Conservation (phyloP, 2,113 vertebrate species). For the Mohoua ochrocephala region DNA sequence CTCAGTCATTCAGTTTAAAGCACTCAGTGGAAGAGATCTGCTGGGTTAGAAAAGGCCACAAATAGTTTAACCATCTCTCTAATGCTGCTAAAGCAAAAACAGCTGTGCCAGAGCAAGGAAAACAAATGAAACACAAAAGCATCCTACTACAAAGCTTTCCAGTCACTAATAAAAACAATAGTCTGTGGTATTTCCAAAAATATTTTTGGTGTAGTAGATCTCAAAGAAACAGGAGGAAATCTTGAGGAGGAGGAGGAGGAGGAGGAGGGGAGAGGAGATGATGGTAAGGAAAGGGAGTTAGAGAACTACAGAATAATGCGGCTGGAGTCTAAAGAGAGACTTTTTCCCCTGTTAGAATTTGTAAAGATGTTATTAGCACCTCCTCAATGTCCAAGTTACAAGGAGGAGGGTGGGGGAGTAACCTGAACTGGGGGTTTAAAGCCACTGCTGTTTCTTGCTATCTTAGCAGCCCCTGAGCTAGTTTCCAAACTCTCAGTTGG, state of each 20-base stretch:
- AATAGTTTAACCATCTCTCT: conserved; percentile 71
- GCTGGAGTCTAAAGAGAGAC: background rate
- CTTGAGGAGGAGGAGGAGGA: background rate
- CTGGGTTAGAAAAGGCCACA: conserved; percentile 68
- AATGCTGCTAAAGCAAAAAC: conserved; percentile 76
- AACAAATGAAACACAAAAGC: conserved; percentile 74
- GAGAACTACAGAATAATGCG: background rate
- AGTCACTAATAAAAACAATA: conserved; percentile 78
- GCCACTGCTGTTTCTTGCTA: background rate
- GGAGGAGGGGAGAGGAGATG: background rate
- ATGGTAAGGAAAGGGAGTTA: background rate
- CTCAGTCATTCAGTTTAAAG: conserved; percentile 20
- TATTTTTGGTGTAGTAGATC: conserved; percentile 69
- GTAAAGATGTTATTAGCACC: background rate
- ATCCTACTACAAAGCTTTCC: conserved; percentile 74
- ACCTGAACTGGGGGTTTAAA: background rate
- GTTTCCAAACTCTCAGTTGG: conserved; percentile 11
- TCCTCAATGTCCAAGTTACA: background rate
- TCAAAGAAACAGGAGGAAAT: conserved; percentile 64
- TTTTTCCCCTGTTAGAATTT: background rate
- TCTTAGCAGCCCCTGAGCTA: background rate
- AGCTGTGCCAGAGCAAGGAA: conserved; percentile 74
- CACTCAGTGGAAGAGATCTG: conserved; percentile 45
- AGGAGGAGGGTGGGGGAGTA: background rate
- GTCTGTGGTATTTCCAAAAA: conserved; percentile 74